A percentile compares a stretch with the other conserved stretches of the same genome.
These are phyloP conservation scores for Tenebrosternarchus preto DNA, from an alignment of 2,113 vertebrate genomes.

Conservation along the genomic window DNA sequence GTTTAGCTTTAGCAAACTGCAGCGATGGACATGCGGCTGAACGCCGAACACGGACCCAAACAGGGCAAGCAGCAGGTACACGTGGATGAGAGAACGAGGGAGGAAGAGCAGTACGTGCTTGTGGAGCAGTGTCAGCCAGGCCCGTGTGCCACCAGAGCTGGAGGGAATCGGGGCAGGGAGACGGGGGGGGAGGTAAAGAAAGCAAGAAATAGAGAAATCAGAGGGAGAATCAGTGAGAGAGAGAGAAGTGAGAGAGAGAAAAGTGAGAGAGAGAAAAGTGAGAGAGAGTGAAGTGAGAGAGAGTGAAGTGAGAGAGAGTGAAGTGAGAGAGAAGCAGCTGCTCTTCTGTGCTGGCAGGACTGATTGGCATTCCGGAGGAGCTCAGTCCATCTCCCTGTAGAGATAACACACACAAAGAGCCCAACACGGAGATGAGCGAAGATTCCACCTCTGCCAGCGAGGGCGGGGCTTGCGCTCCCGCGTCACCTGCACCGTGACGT, in stretches of 20 bases:
- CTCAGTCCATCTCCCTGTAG: conserved; percentile 53
- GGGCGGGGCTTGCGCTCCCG: background rate
- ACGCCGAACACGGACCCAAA: too few species aligned
- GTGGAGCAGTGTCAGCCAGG: conserved; percentile 37
- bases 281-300: conserved; percentile 25
- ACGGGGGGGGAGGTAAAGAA: conserved; percentile 25
- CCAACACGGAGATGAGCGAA: conserved; percentile 45
- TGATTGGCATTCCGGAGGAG: conserved; percentile 21
- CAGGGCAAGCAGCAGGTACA: conserved; percentile 19
- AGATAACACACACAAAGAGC: conserved; percentile 50
- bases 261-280: conserved; percentile 16
- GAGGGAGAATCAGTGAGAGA: conserved; percentile 36
- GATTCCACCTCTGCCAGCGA: conserved; percentile 28
- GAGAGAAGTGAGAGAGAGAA: background rate
- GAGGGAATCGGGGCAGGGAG: conserved; percentile 9
- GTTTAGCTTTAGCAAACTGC: background rate
- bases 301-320: background rate
- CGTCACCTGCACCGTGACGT: conserved; percentile 38
- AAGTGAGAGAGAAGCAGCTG: conserved; percentile 7
- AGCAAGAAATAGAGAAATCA: conserved; percentile 40
- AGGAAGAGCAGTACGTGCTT: conserved; percentile 25
- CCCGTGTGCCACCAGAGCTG: conserved; percentile 41
- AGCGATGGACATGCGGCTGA: background rate
- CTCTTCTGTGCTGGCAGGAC: background rate
- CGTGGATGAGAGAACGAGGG: conserved; percentile 25